Evolutionary conservation across 1,140 invertebrate genomes (phyloP).

Genomic region (Temnothorax nylanderi): DNA sequence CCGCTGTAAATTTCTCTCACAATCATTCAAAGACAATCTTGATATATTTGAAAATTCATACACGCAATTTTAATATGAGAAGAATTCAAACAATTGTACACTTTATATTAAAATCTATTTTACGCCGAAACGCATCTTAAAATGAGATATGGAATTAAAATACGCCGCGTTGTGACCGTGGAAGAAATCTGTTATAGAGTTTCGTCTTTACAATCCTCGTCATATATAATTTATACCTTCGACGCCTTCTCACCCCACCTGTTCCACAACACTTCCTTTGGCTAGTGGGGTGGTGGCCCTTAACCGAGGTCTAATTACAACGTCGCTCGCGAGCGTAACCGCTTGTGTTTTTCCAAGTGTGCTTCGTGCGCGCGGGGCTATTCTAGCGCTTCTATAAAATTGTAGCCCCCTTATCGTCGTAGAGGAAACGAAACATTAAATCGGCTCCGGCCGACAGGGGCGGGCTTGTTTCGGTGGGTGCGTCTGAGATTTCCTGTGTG

Average conservation of each 20-base stretch:
- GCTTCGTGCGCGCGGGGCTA: slow-evolving; percentile 42
- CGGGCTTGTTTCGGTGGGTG: slow-evolving; percentile 83
- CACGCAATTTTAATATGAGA: not conserved
- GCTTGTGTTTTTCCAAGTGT: slow-evolving; percentile 56
- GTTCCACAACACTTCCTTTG: slow-evolving; percentile 29
- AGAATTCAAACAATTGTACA: not conserved
- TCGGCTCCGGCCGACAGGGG: slow-evolving; percentile 80
- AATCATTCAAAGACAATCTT: not conserved
- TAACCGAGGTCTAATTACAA: slow-evolving; percentile 60
- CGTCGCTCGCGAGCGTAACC: slow-evolving; percentile 37
- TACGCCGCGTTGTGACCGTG: not conserved
- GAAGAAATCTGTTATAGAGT: slow-evolving; percentile 5
- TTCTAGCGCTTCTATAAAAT: slow-evolving; percentile 79
- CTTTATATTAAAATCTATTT: not conserved
- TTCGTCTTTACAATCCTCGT: not conserved
- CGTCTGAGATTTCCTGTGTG: slow-evolving; percentile 84
- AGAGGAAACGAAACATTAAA: slow-evolving; percentile 85
- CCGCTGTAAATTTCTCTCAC: not conserved
- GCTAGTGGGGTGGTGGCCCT: not conserved
- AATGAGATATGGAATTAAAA: not conserved
- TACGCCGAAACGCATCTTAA: not conserved
- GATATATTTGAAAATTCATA: not conserved
- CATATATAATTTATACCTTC: slow-evolving; percentile 34
- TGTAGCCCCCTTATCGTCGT: slow-evolving; percentile 80
- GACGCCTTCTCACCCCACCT: slow-evolving; percentile 12